Conservation (phyloP, 2,113 vertebrate genomes). For the Archocentrus centrarchus region DNA sequence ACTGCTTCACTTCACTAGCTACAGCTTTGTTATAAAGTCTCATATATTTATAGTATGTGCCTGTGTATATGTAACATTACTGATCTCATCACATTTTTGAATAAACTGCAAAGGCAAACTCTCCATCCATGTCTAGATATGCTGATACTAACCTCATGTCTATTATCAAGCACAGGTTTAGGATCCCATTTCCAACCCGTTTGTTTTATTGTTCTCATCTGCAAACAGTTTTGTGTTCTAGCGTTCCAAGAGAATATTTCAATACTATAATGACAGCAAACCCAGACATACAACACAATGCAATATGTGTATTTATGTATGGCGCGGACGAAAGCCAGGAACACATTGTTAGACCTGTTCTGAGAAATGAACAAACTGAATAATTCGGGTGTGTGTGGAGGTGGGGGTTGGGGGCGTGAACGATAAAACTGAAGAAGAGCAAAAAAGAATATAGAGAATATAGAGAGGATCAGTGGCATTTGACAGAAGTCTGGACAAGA, state of each 20-base stretch:
- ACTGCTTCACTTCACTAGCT: not conserved
- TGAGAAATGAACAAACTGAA: constrained; percentile 30
- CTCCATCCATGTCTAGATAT: not conserved
- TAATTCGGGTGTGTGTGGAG: not conserved
- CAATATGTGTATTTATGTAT: constrained; percentile 45
- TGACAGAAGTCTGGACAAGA: constrained; percentile 17
- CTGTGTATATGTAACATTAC: not conserved
- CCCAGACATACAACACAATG: constrained; percentile 26
- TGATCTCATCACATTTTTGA: constrained; percentile 2
- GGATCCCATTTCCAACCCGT: constrained; percentile 8
- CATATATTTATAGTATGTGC: not conserved
- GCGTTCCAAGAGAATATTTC: constrained; percentile 31
- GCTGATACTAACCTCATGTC: constrained; percentile 11
- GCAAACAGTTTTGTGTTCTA: constrained; percentile 49
- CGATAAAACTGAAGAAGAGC: constrained; percentile 44
- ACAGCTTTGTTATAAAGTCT: not conserved
- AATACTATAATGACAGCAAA: constrained; percentile 37
- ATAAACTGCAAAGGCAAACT: not conserved
- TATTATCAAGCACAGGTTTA: constrained; percentile 17
- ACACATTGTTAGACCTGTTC: constrained; percentile 19
- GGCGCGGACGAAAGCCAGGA: constrained; percentile 42
- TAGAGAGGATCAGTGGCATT: constrained; percentile 15
- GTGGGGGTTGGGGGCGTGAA: not conserved
- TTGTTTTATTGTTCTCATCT: constrained; percentile 59
- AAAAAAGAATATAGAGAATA: constrained; percentile 24